These are phyloP conservation scores for Drosophila sturtevanti DNA, from an alignment of 1,140 invertebrate species.

Conservation along the genomic window DNA sequence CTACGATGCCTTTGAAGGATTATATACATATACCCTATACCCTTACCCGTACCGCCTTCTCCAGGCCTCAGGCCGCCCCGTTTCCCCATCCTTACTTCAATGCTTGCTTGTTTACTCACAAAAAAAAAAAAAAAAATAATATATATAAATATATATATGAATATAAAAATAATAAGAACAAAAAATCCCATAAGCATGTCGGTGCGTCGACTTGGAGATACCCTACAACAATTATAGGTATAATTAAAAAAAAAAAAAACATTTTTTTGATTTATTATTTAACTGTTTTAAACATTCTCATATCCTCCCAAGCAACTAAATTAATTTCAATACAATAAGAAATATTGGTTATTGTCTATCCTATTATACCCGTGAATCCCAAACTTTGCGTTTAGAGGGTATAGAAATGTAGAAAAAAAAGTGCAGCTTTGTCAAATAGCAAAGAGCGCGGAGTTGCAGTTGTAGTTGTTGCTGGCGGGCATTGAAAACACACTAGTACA, in stretches of 20 bases:
- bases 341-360: no score
- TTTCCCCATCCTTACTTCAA: conserved; percentile 5
- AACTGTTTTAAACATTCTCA: no score
- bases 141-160: no score
- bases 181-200: neutral
- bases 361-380: no score
- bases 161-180: neutral
- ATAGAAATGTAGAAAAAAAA: conserved; percentile 44
- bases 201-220: neutral
- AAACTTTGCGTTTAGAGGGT: neutral
- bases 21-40: conserved; percentile 40
- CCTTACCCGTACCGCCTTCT: neutral
- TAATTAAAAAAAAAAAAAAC: no score
- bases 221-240: neutral
- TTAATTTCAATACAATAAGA: no score
- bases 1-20: conserved; percentile 76
- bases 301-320: no score
- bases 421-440: conserved; percentile 74
- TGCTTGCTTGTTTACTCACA: conserved; percentile 34
- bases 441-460: conserved; percentile 50
- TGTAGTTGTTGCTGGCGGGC: conserved; percentile 67
- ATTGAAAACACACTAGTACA: conserved; percentile 57
- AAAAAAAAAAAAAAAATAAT: conserved; percentile 43
- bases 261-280: no score
- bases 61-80: neutral